Percentiles rank a stretch among this genome's conserved stretches.
These are phyloP conservation scores for Caenorhabditis virilis DNA, from an alignment of 2,888 invertebrate genomes.

Conservation along the genomic window DNA sequence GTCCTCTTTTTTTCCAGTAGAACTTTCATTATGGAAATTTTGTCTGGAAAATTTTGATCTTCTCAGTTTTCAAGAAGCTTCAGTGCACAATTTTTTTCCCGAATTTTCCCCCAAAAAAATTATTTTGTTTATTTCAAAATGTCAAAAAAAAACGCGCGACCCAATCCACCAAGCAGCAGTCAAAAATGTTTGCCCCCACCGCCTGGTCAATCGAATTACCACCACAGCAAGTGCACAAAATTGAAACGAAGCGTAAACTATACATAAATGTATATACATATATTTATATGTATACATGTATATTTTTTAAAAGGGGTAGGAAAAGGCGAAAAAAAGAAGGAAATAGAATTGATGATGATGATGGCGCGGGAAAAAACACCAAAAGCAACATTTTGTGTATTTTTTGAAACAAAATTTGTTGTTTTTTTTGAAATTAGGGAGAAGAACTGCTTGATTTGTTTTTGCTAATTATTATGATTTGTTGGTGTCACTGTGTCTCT, in stretches of 20 bases:
- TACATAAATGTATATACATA: background rate
- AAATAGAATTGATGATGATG: background rate
- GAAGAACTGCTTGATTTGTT: background rate
- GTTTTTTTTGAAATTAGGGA: background rate
- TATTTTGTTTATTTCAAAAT: too few relatives aligned
- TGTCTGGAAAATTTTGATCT: too few relatives aligned
- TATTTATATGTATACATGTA: conserved; percentile 1
- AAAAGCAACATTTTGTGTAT: background rate
- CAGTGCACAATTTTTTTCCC: background rate
- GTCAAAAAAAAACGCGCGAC: too few relatives aligned
- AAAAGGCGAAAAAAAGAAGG: background rate
- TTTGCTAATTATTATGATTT: background rate
- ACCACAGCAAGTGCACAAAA: too few relatives aligned
- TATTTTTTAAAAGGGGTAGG: too few relatives aligned
- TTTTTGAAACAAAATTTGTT: background rate
- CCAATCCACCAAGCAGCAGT: too few relatives aligned
- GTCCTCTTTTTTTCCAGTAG: too few relatives aligned
- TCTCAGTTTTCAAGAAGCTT: background rate
- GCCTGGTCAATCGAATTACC: too few relatives aligned
- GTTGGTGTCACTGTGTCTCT: background rate
- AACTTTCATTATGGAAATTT: too few relatives aligned
- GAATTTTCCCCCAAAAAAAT: background rate
- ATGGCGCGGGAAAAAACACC: background rate
- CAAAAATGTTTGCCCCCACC: too few relatives aligned
- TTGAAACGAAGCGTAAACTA: conserved; percentile 1